Conservation (phyloP, 1,140 invertebrate genomes). For the Campoletis sonorensis region DNA sequence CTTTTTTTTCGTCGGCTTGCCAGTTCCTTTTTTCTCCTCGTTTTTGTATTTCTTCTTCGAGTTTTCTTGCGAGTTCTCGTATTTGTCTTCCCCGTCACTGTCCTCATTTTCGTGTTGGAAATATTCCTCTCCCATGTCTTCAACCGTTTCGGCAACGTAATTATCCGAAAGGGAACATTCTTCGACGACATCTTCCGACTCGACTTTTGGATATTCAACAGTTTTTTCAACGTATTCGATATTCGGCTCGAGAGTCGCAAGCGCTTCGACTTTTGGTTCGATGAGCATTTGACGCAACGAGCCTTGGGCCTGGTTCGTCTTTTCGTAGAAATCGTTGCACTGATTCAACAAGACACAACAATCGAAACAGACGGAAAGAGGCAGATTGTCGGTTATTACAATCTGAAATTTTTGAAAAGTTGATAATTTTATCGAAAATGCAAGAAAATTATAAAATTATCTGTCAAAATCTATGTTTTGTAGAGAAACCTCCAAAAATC, state of each 20-base stretch:
- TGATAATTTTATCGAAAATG: background rate
- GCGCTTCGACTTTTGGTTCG: slow-evolving; percentile 56
- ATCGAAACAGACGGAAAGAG: slow-evolving; percentile 71
- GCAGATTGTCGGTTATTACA: slow-evolving; percentile 67
- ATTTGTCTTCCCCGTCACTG: slow-evolving; percentile 49
- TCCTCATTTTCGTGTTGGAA: slow-evolving; percentile 21
- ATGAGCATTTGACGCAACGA: slow-evolving; percentile 66
- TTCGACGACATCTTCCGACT: slow-evolving; percentile 54
- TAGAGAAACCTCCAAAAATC: too few species aligned
- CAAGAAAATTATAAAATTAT: too few species aligned
- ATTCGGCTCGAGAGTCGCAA: slow-evolving; percentile 54
- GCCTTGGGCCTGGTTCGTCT: slow-evolving; percentile 72
- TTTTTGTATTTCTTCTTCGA: slow-evolving; percentile 62
- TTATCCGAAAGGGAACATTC: slow-evolving; percentile 59
- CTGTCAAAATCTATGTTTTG: too few species aligned
- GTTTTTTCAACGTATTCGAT: slow-evolving; percentile 63
- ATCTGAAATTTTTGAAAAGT: slow-evolving; percentile 61
- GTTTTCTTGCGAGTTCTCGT: slow-evolving; percentile 43
- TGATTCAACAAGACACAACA: slow-evolving; percentile 72
- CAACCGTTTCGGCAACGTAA: slow-evolving; percentile 59
- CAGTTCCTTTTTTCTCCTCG: slow-evolving; percentile 57
- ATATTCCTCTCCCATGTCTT: slow-evolving; percentile 43
- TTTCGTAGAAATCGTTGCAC: slow-evolving; percentile 74
- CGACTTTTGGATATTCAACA: slow-evolving; percentile 59
- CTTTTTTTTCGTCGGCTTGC: slow-evolving; percentile 64